These are phyloP conservation scores for Chironomus tepperi DNA, from an alignment of 1,140 invertebrate genomes.

Conservation along the genomic window DNA sequence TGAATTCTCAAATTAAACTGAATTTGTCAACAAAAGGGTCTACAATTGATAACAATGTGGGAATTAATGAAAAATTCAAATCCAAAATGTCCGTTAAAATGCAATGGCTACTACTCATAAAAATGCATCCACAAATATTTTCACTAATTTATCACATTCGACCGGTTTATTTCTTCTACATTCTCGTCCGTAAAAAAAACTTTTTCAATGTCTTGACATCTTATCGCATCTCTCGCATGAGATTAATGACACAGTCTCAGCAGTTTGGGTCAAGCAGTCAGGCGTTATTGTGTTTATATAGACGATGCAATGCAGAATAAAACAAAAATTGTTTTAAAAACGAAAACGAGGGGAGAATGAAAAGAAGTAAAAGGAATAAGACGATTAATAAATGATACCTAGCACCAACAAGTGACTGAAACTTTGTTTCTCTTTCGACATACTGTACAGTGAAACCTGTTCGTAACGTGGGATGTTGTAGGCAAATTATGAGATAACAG, in stretches of 20 bases:
- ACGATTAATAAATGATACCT: background rate
- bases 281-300: background rate
- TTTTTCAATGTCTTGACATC: background rate
- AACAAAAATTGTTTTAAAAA: background rate
- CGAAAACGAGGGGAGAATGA: background rate
- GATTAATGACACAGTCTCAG: background rate
- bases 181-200: background rate
- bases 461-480: background rate
- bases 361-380: background rate
- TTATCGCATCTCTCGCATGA: background rate
- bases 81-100: too few relatives aligned
- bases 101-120: too few relatives aligned
- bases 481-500: background rate
- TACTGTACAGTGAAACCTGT: background rate
- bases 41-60: too few relatives aligned
- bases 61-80: too few relatives aligned
- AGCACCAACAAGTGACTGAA: background rate
- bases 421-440: background rate
- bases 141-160: background rate
- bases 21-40: too few relatives aligned
- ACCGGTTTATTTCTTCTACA: background rate
- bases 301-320: background rate
- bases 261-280: background rate
- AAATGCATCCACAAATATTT: too few relatives aligned
- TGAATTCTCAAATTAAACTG: too few relatives aligned